Evolutionary conservation across 2,797 vertebrate genomes (phyloP), one percentile per base, ranked within the genome.

Genomic region (Trichosurus vulpecula): DNA sequence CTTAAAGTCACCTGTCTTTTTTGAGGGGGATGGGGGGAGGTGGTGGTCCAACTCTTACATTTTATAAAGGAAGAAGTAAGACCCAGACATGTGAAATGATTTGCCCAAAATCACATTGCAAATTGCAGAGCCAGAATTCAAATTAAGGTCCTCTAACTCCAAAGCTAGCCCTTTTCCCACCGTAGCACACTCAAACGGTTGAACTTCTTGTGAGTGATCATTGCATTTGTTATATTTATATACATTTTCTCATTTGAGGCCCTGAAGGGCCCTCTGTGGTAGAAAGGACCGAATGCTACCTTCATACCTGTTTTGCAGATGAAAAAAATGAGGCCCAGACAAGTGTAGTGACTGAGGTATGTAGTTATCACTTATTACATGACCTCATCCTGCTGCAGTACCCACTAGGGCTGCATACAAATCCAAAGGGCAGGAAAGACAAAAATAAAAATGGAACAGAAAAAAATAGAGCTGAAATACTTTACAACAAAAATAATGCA

Each of bases 301-400:
- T 87, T 94, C 93, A 29, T 92, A 57, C 66, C 52, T 55, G 12
- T 74, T 54, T 95, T 54, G 10, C 52, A 27, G 0, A 0, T 14
- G 16, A 95, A 66, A 98, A 66, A 93, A 87, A 52, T n/a, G 35
- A 97, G 58, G n/a, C 81, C 51, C 31, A 22, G 1, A 96, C 74
- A 81, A 1, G 0, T 57, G 35, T 94, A 93, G 29, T 22, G 91
- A 90, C 0, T 55, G 0, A 5, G 8, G 58, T n/a, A 35, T 14
- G 13, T 66, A 31, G 30, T 58, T 30, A n/a, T n/a, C 58, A 66
- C 31, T 66, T 30, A 66, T 66, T 35, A 66, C 31, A 29, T 9
- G 12, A 66, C 3, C 14, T 66, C 58, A 16, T 66, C 31, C 12
- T 66, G 31, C 58, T n/a, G 57, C 57, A 13, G 57, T 12, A 58